Conservation (phyloP, 2,113 vertebrate genomes). For the Hyperoodon ampullatus region DNA sequence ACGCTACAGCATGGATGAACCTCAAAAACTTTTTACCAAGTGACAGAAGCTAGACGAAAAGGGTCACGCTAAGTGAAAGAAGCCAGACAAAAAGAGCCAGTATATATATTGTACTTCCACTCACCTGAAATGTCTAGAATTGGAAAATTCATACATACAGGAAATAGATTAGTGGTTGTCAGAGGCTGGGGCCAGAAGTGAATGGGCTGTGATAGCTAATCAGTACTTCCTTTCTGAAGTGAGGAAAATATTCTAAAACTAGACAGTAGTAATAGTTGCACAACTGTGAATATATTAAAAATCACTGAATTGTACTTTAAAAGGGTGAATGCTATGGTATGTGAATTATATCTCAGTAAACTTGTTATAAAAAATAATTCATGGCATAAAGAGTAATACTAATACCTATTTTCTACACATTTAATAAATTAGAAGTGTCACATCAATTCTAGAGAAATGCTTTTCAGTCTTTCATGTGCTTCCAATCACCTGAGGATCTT, state of each 20-base stretch:
- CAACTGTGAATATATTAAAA: neutral
- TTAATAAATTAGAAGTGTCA: neutral
- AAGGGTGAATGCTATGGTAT: neutral
- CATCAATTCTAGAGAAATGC: neutral
- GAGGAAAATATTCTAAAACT: neutral
- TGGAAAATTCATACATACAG: neutral
- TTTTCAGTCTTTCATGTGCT: neutral
- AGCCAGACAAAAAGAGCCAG: neutral
- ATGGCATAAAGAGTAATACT: neutral
- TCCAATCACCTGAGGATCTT: neutral
- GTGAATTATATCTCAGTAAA: neutral
- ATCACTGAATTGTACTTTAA: neutral
- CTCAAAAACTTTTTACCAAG: neutral
- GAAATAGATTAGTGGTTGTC: neutral
- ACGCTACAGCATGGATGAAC: neutral
- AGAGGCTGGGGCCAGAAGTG: neutral
- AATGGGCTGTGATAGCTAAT: neutral
- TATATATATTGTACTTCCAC: neutral
- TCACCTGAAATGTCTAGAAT: neutral
- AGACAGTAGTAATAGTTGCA: neutral
- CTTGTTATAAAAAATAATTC: neutral
- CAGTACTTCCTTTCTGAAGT: neutral
- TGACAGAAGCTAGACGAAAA: neutral
- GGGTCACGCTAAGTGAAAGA: neutral
- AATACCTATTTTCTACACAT: neutral